A percentile compares a stretch with the other conserved stretches of the same genome.
Evolutionary conservation across 2,888 invertebrate species (phyloP).

Genomic region (Salticus scenicus): DNA sequence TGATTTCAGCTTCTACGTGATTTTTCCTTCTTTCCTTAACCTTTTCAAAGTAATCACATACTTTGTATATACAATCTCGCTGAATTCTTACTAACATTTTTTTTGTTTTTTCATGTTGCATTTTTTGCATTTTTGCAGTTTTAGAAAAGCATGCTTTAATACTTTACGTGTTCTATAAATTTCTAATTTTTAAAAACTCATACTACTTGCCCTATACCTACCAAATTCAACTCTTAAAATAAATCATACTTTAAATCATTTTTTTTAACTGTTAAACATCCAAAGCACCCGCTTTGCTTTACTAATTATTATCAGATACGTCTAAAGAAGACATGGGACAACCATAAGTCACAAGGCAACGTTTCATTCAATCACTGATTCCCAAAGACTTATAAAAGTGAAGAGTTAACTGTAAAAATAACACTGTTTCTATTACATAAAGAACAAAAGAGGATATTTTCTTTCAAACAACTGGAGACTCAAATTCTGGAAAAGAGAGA

Average conservation of each 20-base stretch:
- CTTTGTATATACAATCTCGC: neutral
- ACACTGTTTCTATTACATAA: no score
- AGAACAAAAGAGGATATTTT: neutral
- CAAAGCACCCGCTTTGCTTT: slow-evolving; percentile 24
- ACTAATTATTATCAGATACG: slow-evolving; percentile 27
- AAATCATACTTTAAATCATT: no score
- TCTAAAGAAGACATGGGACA: neutral
- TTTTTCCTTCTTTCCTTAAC: slow-evolving; percentile 20
- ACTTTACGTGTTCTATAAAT: no score
- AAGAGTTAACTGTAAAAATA: neutral
- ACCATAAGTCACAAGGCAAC: neutral
- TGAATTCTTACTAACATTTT: neutral
- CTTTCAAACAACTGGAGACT: neutral
- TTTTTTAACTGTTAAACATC: neutral
- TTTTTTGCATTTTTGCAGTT: neutral
- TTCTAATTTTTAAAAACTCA: no score
- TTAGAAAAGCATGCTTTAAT: no score
- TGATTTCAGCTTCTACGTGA: slow-evolving; percentile 57
- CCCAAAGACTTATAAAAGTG: no score
- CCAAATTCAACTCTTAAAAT: no score
- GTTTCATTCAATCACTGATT: no score
- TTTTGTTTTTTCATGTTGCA: neutral
- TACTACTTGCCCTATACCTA: no score
- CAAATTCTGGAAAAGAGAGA: neutral
- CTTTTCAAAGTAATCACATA: neutral